Evolutionary conservation across 2,797 vertebrate genomes (phyloP).

Genomic region (Numenius phaeopus): DNA sequence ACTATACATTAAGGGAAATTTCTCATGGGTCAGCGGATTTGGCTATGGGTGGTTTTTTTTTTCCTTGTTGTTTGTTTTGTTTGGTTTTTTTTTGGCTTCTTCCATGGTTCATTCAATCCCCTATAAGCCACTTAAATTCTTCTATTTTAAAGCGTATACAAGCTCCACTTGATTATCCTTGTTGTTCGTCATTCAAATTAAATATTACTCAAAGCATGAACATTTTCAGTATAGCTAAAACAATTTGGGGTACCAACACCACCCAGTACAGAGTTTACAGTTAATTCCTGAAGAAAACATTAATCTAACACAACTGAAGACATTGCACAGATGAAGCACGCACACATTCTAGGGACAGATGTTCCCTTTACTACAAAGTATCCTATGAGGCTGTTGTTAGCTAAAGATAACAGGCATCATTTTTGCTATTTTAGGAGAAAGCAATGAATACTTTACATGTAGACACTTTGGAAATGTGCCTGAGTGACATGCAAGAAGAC

Average conservation of each 20-base stretch:
- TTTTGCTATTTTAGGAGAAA: conserved; percentile 47
- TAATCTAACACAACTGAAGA: background rate
- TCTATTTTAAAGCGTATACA: background rate
- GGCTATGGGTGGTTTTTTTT: too few species aligned
- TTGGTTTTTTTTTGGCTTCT: background rate
- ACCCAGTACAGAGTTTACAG: background rate
- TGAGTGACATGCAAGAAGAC: conserved; percentile 1
- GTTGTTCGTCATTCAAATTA: background rate
- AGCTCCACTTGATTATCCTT: background rate
- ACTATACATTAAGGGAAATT: fast-evolving
- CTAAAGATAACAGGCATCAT: background rate
- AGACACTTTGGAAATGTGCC: background rate
- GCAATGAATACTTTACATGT: background rate
- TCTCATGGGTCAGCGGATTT: background rate
- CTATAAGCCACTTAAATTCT: background rate
- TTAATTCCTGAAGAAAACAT: background rate
- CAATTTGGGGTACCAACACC: background rate
- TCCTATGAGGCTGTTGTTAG: background rate
- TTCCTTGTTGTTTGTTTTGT: background rate
- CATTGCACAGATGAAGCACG: background rate
- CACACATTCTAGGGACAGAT: background rate
- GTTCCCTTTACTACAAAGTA: background rate
- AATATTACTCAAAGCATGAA: background rate
- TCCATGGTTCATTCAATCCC: background rate
- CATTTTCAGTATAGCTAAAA: background rate